Evolutionary conservation across 2,888 invertebrate species (phyloP), one percentile per base, ranked within the genome.

Genomic region (Bombylius major): DNA sequence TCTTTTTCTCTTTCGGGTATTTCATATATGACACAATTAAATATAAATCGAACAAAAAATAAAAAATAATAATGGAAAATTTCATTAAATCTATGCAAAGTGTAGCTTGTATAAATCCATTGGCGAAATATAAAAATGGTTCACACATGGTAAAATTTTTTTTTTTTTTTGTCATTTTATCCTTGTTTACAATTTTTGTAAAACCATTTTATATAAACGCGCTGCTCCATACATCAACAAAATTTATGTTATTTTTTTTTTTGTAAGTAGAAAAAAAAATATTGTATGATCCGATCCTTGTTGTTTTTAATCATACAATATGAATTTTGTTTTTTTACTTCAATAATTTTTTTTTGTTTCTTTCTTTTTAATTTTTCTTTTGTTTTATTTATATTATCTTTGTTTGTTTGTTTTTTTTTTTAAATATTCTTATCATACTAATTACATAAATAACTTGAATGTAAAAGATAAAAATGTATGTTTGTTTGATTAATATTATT

Each of bases 81-180:
- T 84, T 82, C 86, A 87, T 86, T 87, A 87, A 84, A 86, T 87
- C 85, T 86, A 87, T 87, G 87, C 87, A 87, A 87, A 88, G 87
- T 87, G 87, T 87, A 87, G 87, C 84, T 86, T 86, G 86, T 87
- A 86, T 61, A 63, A 60, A 59, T 61, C 56, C 62, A 62, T 64
- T 42, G 12, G 39, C 39, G 11, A 42, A 42, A 8, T 42, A 11
- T 11, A 11, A 42, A 42, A 42, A 42, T 42, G 39, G 39, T 42
- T 42, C 1, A 5, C 8, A 7, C 1, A 5, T 36, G 11, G 50
- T 33, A n/a, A 12, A 36, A 34, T 5, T 44, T 34, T 46, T 33
- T n/a, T 13, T 33, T 34, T 11, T 34, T 14, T 6, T 23, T 14
- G 33, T 23, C n/a, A 45, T 23, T 36, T 36, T 36, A 23, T 23